Evolutionary conservation across 2,888 invertebrate species (phyloP).

Genomic region (Mimachlamys varia): DNA sequence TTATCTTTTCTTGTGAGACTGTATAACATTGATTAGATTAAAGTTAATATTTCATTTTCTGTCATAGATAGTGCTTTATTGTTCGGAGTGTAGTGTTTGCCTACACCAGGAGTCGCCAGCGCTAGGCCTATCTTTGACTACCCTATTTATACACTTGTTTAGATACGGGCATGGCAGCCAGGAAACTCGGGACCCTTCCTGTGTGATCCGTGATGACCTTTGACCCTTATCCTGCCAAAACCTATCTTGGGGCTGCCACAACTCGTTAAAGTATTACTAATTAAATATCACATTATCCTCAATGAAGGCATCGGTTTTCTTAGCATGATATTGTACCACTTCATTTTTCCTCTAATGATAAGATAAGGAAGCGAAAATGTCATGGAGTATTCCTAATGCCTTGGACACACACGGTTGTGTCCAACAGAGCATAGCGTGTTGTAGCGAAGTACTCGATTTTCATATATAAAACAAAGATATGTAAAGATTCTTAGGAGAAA

Average conservation of each 20-base stretch:
- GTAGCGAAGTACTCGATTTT: not conserved
- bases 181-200: slow-evolving; percentile 36
- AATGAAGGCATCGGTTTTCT: not conserved
- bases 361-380: not conserved
- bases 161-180: not conserved
- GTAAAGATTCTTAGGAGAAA: too few species aligned
- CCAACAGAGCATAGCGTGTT: not conserved
- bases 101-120: not conserved
- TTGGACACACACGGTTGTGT: not conserved
- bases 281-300: slow-evolving; percentile 25
- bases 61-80: too few species aligned
- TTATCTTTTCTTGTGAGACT: too few species aligned
- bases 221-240: slow-evolving; percentile 36
- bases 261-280: slow-evolving; percentile 34
- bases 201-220: slow-evolving; percentile 45
- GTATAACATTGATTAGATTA: too few species aligned
- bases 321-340: slow-evolving; percentile 24
- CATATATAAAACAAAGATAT: not conserved
- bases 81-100: not conserved
- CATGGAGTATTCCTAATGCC: not conserved
- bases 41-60: too few species aligned
- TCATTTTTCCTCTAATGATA: slow-evolving; percentile 19
- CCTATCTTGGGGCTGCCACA: slow-evolving; percentile 19
- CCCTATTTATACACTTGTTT: slow-evolving; percentile 28
- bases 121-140: not conserved